phyloP scores from a whole-genome alignment of 2,113 vertebrate genomes.

The Neolamprologus hecqui region DNA sequence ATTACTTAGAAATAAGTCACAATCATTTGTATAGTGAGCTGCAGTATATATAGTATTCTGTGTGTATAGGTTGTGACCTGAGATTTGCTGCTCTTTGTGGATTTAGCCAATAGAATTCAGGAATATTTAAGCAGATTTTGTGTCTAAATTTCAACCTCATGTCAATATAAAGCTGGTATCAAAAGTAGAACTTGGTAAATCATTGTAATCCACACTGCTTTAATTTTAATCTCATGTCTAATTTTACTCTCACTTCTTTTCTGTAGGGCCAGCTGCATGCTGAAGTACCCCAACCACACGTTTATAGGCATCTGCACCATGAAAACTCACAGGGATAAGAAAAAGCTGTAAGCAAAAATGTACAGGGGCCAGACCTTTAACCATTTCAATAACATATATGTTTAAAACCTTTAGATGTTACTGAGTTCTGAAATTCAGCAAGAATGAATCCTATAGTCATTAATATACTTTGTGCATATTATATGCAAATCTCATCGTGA shows the following conservation, averaged over 20 bases:
- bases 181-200: fast-evolving
- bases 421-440: not conserved
- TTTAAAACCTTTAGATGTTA: fast-evolving
- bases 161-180: not conserved
- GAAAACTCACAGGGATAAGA: not conserved
- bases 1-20: not conserved
- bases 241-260: not conserved
- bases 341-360: not conserved
- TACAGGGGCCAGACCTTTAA: not conserved
- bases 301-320: not conserved
- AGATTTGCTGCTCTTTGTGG: not conserved
- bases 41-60: not conserved
- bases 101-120: not conserved
- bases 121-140: not conserved
- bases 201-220: not conserved
- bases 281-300: not conserved
- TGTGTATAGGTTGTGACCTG: fast-evolving
- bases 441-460: not conserved
- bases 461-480: not conserved
- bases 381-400: not conserved
- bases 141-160: not conserved
- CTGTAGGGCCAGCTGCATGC: fast-evolving
- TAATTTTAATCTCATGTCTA: not conserved
- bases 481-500: not conserved
- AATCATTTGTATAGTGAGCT: not conserved